These are phyloP conservation scores for Gouania willdenowi DNA, from an alignment of 2,797 vertebrate genomes.

Conservation along the genomic window DNA sequence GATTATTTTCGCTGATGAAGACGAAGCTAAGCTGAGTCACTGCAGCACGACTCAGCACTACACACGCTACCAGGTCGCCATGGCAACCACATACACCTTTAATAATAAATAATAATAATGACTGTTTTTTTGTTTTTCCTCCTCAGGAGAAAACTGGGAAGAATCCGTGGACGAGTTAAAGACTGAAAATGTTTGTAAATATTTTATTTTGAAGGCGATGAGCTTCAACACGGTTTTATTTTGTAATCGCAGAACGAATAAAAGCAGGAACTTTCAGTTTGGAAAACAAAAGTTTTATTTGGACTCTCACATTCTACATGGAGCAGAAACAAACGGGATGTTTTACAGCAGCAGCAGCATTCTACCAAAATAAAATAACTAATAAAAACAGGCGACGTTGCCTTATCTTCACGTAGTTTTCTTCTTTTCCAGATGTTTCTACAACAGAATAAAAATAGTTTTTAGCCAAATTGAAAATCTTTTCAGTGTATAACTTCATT, in stretches of 20 bases:
- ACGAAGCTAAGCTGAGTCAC: constrained; percentile 69
- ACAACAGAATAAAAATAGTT: constrained; percentile 2
- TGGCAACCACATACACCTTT: not conserved
- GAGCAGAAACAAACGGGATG: too few relatives aligned
- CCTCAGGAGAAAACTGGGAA: constrained; percentile 45
- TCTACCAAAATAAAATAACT: too few relatives aligned
- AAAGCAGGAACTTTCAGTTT: not conserved
- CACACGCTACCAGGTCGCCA: constrained; percentile 57
- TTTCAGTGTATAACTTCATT: too few relatives aligned
- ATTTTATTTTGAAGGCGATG: too few relatives aligned
- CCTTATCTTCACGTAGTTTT: not conserved
- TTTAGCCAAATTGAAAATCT: too few relatives aligned
- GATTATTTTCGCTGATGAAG: constrained; percentile 68
- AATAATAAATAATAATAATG: too few relatives aligned
- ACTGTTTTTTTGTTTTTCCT: not conserved
- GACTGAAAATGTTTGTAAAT: too few relatives aligned
- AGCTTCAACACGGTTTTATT: too few relatives aligned
- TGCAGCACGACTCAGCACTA: constrained; percentile 69
- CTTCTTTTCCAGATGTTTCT: constrained; percentile 75
- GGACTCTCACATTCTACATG: too few relatives aligned
- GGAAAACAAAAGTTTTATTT: not conserved
- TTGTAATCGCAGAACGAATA: too few relatives aligned
- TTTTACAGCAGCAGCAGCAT: too few relatives aligned
- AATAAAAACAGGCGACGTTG: not conserved
- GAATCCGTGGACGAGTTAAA: constrained; percentile 32